Evolutionary conservation across 1,140 invertebrate genomes (phyloP), one percentile per base, ranked within the genome.

Genomic region (Apis cerana): DNA sequence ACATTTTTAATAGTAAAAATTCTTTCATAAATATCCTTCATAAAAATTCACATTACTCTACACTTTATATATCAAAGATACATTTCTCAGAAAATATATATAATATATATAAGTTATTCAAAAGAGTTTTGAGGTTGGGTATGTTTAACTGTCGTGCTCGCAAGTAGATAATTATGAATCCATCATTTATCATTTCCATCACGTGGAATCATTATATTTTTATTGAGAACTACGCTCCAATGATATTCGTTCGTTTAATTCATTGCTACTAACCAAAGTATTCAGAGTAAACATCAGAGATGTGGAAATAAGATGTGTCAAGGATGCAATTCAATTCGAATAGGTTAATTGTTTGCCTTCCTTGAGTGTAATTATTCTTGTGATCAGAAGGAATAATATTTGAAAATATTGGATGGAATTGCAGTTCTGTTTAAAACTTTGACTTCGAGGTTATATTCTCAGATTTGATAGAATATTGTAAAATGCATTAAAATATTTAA

Each of bases 161-260:
- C 54, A 50, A 58, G 43, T 75, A 61, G 12, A 58, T 43, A 15
- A 59, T 15, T 12, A 7, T 7, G 33, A 8, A 21, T 7, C 43
- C 21, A 17, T 43, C 21, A 50, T 61, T 15, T 13, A 75, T 75
- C 58, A 21, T 75, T 61, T 48, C 19, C 72, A 23, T 19, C 27
- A 62, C 58, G 58, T 15, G n/a, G 61, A 61, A 75, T 27, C 58
- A 61, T 75, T 58, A 50, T n/a, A 62, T 61, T 23, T 75, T 61
- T 61, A 2, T 19, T 0, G 15, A 71, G 19, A 19, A 17, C n/a
- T 15, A 52, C 17, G 21, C 17, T 62, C 1, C 13, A 15, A 15
- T 62, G 13, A 62, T 23, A 19, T 50, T 17, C 43, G 33, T 74
- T 74, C 21, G 43, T 59, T 74, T 74, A 74, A 74, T 43, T 74